Evolutionary conservation across 2,113 vertebrate species (phyloP), one percentile per base, ranked within the genome.

Genomic region (Ondatra zibethicus): DNA sequence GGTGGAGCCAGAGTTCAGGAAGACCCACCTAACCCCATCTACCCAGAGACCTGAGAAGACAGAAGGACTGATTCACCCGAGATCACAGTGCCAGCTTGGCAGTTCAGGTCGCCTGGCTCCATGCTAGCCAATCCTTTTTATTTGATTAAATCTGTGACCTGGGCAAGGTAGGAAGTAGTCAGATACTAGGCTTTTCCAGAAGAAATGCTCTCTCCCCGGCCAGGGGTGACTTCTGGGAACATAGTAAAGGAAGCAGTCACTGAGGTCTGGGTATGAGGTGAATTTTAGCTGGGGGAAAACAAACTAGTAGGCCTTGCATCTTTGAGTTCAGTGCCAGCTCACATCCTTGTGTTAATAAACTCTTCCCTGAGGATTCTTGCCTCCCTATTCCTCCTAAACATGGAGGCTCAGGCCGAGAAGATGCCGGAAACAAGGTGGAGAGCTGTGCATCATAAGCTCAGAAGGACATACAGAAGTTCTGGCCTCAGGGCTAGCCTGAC

Each of bases 61-160:
- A 12, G 66, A 47, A 1, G 13, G 61, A 68, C 1, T 33, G 19
- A n/a, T 6, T 68, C 42, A 3, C 11, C 36, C 1, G 3, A 12
- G 11, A 25, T 12, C 36, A 70, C 31, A 7, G 1, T 2, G 33
- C 45, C 85, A n/a, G 85, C 31, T 52, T 52, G 31, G 76, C 78
- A 82, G 52, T 58, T 39, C 52, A 39, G 6, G 2, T 19, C 6
- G 3, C 47, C 77, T 80, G 47, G 77, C 50, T 81, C 33, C 10
- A 21, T 52, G 77, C 16, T 80, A 33, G 47, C 45, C 76, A 52
- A 1, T 23, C 78, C 29, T 36, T 55, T 55, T 55, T 21, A 81
- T 58, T 25, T 81, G 31, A 36, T 55, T 81, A 36, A 11, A 23
- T 58, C 23, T n/a, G 52, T 25, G 50, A n/a, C 55, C 50, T 55